Conservation (phyloP, 2,113 vertebrate species). For the Phyllopteryx taeniolatus region DNA sequence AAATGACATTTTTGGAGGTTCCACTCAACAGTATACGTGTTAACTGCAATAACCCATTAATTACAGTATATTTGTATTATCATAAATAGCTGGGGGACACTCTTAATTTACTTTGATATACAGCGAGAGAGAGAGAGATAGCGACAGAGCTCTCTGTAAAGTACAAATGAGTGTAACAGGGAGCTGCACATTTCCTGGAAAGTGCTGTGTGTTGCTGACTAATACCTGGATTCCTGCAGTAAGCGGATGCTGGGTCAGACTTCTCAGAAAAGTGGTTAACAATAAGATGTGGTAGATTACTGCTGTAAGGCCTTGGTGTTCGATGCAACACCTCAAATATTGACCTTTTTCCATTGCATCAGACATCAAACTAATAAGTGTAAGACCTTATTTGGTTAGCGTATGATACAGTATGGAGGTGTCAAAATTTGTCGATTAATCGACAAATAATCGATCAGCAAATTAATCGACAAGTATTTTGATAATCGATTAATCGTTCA, state of each 20-base stretch:
- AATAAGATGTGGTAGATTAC: conserved; percentile 10
- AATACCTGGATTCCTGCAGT: conserved; percentile 46
- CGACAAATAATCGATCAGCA: too few relatives aligned
- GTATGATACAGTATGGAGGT: too few relatives aligned
- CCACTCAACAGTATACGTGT: too few relatives aligned
- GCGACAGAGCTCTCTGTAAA: conserved; percentile 7
- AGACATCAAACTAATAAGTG: background rate
- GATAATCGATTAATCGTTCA: too few relatives aligned
- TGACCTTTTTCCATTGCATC: background rate
- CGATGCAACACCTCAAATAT: background rate
- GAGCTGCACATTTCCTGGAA: conserved; percentile 71
- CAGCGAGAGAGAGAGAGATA: background rate
- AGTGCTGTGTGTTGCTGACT: conserved; percentile 54
- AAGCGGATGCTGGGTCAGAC: conserved; percentile 30
- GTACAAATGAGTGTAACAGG: conserved; percentile 17
- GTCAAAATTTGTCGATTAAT: too few relatives aligned
- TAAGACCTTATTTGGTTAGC: background rate
- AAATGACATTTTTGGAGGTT: too few relatives aligned
- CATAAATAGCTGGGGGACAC: too few relatives aligned
- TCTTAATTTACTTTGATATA: too few relatives aligned
- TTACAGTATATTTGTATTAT: too few relatives aligned
- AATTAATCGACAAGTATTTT: too few relatives aligned
- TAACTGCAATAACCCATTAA: too few relatives aligned
- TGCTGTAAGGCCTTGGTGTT: background rate
- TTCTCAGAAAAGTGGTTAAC: conserved; percentile 15